Evolutionary conservation across 2,888 invertebrate genomes (phyloP), one percentile per base, ranked within the genome.

Genomic region (Galerucella pusilla): DNA sequence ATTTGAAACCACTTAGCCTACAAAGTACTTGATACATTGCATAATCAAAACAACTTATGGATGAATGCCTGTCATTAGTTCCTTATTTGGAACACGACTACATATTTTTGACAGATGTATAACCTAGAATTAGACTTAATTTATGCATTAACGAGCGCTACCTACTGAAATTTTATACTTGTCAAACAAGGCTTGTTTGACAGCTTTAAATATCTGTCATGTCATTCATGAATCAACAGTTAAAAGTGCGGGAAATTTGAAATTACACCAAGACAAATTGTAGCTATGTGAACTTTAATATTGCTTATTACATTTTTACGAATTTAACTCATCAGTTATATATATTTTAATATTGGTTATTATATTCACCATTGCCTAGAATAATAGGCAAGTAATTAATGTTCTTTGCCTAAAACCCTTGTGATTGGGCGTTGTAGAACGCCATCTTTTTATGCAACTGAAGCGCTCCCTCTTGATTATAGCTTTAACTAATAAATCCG

Each of bases 401-500:
- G 20, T 16, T 20, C 16, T 10, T 16, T 10, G 16, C 20, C 2
- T 16, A 35, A 61, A 28, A 20, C 16, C 10, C 14, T 65, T 46
- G 0, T 65, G 46, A 65, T 65, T 65, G 64, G 64, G 16, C 35
- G 54, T 68, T n/a, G 20, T 7, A 16, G 7, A 46, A 4, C 52
- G 70, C 63, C 63, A 70, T 65, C 46, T 65, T 16, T n/a, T 12
- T 9, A 35, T 35, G 12, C 6, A 14, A 35, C 28, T 61, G 12
- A 16, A 35, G 35, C 61, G 61, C 35, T n/a, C 12, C 7, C 61
- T 61, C 9, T 14, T 35, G 35, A n/a, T 35, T 5, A 14, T 35
- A 6, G n/a, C 14, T 35, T 14, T 1, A 28, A 61, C 35, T 61
- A 61, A 45, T 35, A 16, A 20, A 16, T 65, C 69, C 71, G 68